Percentiles rank a stretch among this genome's conserved stretches.
These are phyloP conservation scores for Eutrigla gurnardus DNA, from an alignment of 2,797 vertebrate genomes.

Conservation along the genomic window DNA sequence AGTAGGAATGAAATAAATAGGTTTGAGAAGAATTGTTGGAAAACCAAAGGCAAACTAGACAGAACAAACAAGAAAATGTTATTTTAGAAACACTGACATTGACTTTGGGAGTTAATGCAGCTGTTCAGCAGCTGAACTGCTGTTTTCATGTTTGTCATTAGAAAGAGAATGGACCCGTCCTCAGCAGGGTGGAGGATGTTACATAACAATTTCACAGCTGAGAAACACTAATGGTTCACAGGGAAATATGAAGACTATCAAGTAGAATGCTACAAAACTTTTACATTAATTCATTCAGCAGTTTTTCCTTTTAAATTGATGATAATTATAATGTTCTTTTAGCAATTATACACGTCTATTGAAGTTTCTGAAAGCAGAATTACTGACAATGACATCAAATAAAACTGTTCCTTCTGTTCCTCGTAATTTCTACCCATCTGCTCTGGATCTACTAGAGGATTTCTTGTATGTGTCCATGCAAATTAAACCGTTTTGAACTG, in stretches of 20 bases:
- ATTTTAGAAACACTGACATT: too few relatives aligned
- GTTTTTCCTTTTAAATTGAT: not conserved
- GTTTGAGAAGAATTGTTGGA: too few relatives aligned
- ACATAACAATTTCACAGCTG: not conserved
- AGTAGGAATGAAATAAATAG: too few relatives aligned
- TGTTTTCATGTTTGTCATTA: not conserved
- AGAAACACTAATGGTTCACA: not conserved
- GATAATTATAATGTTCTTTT: not conserved
- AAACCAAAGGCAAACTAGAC: too few relatives aligned
- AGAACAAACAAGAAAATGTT: too few relatives aligned
- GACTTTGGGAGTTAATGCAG: not conserved
- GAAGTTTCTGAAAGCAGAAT: not conserved
- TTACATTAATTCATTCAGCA: not conserved
- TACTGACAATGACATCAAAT: not conserved
- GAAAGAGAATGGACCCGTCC: not conserved
- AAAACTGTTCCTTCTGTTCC: not conserved
- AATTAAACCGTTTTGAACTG: slow-evolving; percentile 4
- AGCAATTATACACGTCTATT: not conserved
- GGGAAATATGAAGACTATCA: not conserved
- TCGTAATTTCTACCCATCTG: not conserved
- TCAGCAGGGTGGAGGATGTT: not conserved
- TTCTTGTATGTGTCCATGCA: not conserved
- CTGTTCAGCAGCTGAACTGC: not conserved
- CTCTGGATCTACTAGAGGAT: not conserved
- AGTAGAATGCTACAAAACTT: not conserved